phyloP scores from a whole-genome alignment of 2,113 vertebrate genomes.

The Zosterops hypoxanthus region DNA sequence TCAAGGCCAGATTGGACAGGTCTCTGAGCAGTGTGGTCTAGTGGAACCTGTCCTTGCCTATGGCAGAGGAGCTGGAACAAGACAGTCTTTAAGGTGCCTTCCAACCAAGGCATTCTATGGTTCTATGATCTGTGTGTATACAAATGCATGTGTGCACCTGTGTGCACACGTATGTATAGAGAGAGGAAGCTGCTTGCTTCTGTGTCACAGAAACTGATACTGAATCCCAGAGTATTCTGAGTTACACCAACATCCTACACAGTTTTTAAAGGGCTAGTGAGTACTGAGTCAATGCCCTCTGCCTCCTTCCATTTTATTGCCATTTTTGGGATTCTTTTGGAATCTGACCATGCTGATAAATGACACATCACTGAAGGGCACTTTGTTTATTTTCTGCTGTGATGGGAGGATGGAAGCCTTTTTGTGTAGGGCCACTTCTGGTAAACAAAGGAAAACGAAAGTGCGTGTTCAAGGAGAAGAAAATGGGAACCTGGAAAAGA shows the following conservation, averaged over 20 bases:
- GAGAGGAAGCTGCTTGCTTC: not conserved
- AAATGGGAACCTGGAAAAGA: fast-evolving
- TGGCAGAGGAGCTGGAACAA: not conserved
- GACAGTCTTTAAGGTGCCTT: not conserved
- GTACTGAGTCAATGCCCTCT: not conserved
- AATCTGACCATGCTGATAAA: not conserved
- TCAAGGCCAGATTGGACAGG: not conserved
- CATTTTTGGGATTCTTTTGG: not conserved
- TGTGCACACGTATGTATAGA: too few relatives aligned
- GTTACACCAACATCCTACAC: not conserved
- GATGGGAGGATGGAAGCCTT: not conserved
- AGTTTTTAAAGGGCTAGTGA: not conserved
- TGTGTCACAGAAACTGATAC: not conserved
- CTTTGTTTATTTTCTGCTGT: not conserved
- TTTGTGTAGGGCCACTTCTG: not conserved
- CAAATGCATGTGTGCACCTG: fast-evolving
- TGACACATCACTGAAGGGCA: not conserved
- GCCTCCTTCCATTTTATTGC: not conserved
- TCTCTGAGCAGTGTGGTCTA: not conserved
- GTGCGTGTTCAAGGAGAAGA: not conserved
- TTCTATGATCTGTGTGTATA: not conserved
- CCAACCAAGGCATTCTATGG: not conserved
- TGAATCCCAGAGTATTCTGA: not conserved
- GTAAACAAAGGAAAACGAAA: not conserved
- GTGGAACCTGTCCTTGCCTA: not conserved